Evolutionary conservation across 2,888 invertebrate species (phyloP).

Genomic region (Notocelia uddmanniana): DNA sequence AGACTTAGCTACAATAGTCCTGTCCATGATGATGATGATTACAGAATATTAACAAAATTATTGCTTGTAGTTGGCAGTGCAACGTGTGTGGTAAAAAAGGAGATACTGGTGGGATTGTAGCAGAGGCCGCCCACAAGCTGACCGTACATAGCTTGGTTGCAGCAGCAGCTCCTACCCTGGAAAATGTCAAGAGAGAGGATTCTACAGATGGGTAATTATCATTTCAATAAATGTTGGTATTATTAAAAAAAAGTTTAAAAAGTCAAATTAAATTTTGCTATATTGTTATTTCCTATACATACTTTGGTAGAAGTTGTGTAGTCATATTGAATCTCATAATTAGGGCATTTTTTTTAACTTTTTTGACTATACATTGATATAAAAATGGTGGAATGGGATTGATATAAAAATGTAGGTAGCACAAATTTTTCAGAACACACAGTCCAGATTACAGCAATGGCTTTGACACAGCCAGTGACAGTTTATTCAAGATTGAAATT

Average conservation of each 20-base stretch:
- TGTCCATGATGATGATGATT: too few relatives aligned
- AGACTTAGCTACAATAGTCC: too few relatives aligned
- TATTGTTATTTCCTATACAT: too few relatives aligned
- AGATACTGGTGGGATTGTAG: slow-evolving; percentile 58
- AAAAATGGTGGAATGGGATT: too few relatives aligned
- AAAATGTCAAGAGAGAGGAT: slow-evolving; percentile 56
- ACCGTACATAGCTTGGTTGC: slow-evolving; percentile 55
- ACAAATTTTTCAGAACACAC: slow-evolving; percentile 58
- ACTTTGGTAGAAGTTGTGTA: too few relatives aligned
- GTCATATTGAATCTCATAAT: too few relatives aligned
- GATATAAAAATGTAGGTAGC: too few relatives aligned
- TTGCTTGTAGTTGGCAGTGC: slow-evolving; percentile 63
- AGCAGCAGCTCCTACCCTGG: slow-evolving; percentile 46
- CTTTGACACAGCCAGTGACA: slow-evolving; percentile 49
- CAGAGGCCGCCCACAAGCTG: slow-evolving; percentile 65
- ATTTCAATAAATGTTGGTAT: not conserved
- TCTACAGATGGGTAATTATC: slow-evolving; percentile 51
- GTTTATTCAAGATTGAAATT: slow-evolving; percentile 59
- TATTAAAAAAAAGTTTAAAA: too few relatives aligned
- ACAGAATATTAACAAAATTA: too few relatives aligned
- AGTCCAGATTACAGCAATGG: slow-evolving; percentile 63
- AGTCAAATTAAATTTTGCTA: too few relatives aligned
- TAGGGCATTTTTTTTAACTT: too few relatives aligned
- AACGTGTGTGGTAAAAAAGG: slow-evolving; percentile 62
- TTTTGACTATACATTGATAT: too few relatives aligned